Conservation (phyloP, 2,797 vertebrate species). For the Schizothorax lantsangensis region DNA sequence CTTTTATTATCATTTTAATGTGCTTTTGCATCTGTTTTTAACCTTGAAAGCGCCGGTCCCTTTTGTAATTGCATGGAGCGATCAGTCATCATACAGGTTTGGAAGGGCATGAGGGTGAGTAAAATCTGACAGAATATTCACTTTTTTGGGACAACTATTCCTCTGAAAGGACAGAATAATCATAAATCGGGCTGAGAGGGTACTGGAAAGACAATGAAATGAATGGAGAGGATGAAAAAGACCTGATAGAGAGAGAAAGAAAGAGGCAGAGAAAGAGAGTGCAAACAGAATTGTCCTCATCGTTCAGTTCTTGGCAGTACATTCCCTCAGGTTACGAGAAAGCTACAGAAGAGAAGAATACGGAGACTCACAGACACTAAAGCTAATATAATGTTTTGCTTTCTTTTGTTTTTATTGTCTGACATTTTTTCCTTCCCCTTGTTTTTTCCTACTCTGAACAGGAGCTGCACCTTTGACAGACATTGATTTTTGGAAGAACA, state of each 20-base stretch:
- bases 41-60: background rate
- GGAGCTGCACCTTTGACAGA: slow-evolving; percentile 46
- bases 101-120: background rate
- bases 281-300: slow-evolving; percentile 24
- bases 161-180: slow-evolving; percentile 12
- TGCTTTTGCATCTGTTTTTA: background rate
- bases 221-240: slow-evolving; percentile 9
- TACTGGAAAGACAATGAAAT: background rate
- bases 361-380: slow-evolving; percentile 3
- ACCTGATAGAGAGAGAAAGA: background rate
- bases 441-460: slow-evolving; percentile 4
- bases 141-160: background rate
- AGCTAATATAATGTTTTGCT: slow-evolving; percentile 35
- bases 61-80: background rate
- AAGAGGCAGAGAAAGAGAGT: background rate
- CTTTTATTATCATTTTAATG: background rate
- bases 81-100: background rate
- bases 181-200: background rate
- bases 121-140: background rate
- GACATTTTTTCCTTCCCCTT: background rate
- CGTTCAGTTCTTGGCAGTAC: slow-evolving; percentile 26
- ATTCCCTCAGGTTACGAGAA: slow-evolving; percentile 9
- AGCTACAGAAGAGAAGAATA: slow-evolving; percentile 6
- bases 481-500: slow-evolving; percentile 49
- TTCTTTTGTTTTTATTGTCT: slow-evolving; percentile 36